A percentile compares a stretch with the other conserved stretches of the same genome.
Evolutionary conservation across 2,888 invertebrate genomes (phyloP).

Genomic region (Callosobruchus maculatus): DNA sequence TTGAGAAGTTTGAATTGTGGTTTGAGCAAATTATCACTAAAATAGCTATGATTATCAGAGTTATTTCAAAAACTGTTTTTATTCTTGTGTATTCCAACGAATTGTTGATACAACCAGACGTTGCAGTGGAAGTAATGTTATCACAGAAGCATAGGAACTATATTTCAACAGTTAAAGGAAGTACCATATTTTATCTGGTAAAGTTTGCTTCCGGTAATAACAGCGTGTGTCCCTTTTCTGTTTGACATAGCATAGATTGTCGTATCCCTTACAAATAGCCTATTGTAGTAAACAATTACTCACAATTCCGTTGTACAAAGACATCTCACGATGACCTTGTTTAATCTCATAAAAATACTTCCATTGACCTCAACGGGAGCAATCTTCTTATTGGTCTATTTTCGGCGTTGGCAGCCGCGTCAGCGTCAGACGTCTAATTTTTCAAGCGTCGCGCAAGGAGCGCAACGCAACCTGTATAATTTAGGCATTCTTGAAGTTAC

Average conservation of each 20-base stretch:
- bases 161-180: too few species aligned
- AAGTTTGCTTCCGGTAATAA: not conserved
- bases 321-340: not conserved
- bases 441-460: not conserved
- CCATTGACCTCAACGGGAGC: not conserved
- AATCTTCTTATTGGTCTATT: not conserved
- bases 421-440: not conserved
- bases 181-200: not conserved
- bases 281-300: not conserved
- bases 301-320: not conserved
- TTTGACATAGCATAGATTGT: not conserved
- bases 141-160: too few species aligned
- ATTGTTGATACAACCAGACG: too few species aligned
- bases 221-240: not conserved
- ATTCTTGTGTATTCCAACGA: too few species aligned
- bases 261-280: not conserved
- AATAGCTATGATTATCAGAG: too few species aligned
- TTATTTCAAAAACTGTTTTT: too few species aligned
- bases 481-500: not conserved
- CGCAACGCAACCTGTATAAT: not conserved
- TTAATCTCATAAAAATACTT: not conserved
- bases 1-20: too few species aligned
- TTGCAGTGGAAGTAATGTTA: too few species aligned
- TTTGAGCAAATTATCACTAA: too few species aligned
- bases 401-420: not conserved